Evolutionary conservation across 2,797 vertebrate species (phyloP).

Genomic region (Clarias fuscus): DNA sequence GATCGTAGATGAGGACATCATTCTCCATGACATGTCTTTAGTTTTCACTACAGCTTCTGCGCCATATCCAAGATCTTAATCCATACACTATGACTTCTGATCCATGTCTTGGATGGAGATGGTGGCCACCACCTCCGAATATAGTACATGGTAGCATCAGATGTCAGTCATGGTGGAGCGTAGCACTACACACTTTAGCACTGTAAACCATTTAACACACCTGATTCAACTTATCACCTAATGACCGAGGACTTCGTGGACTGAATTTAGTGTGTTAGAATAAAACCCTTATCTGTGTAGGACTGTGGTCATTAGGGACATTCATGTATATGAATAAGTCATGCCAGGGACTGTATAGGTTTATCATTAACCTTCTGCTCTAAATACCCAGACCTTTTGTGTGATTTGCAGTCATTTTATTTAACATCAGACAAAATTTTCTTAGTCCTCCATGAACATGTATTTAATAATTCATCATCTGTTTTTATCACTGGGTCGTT

Average conservation of each 20-base stretch:
- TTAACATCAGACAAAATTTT: not conserved
- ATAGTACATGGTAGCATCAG: not conserved
- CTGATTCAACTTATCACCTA: conserved; percentile 24
- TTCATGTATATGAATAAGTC: conserved; percentile 34
- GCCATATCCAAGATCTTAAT: conserved; percentile 17
- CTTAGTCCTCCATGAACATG: not conserved
- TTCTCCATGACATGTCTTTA: not conserved
- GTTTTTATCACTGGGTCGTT: conserved; percentile 6
- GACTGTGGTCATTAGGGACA: conserved; percentile 26
- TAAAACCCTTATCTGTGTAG: conserved; percentile 35
- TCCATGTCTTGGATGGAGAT: not conserved
- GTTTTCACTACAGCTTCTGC: not conserved
- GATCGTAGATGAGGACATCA: conserved; percentile 7
- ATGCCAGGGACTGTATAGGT: conserved; percentile 5
- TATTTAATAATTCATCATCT: conserved; percentile 8
- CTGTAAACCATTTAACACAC: not conserved
- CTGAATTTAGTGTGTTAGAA: conserved; percentile 26
- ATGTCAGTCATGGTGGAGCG: not conserved
- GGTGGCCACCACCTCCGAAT: not conserved
- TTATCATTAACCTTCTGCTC: conserved; percentile 22
- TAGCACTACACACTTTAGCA: conserved; percentile 6
- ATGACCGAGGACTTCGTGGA: not conserved
- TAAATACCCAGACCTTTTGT: not conserved
- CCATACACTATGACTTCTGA: conserved; percentile 26
- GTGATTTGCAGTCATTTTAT: not conserved